phyloP scores from a whole-genome alignment of 2,797 vertebrate genomes.

The Tauraco hartlaubi region DNA sequence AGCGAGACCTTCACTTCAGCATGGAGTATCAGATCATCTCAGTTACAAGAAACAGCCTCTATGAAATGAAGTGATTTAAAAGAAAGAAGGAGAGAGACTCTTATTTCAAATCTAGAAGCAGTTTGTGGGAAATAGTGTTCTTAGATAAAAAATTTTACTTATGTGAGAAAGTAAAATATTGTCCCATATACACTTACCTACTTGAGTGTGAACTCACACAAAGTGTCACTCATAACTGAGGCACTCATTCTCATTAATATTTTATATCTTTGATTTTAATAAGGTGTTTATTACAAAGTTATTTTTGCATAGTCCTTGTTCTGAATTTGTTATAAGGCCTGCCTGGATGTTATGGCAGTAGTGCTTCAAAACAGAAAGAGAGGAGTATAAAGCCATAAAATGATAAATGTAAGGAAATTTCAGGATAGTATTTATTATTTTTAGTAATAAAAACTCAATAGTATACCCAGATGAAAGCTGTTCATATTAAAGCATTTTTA shows the following conservation, averaged over 20 bases:
- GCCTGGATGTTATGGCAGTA: neutral
- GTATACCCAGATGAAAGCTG: neutral
- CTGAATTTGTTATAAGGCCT: neutral
- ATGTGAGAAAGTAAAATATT: neutral
- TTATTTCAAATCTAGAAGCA: neutral
- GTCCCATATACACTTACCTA: neutral
- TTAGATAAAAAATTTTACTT: neutral
- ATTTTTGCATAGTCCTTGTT: neutral
- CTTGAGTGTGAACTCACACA: neutral
- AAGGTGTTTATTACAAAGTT: neutral
- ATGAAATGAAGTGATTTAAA: neutral
- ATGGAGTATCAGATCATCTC: neutral
- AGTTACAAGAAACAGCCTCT: neutral
- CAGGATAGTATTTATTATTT: neutral
- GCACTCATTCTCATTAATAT: neutral
- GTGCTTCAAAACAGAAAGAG: neutral
- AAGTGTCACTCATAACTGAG: neutral
- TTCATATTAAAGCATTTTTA: neutral
- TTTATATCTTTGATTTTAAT: neutral
- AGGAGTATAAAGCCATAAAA: neutral
- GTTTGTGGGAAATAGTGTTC: neutral
- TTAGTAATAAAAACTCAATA: neutral
- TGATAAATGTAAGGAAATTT: neutral
- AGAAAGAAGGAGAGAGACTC: neutral
- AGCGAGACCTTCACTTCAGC: neutral